Base-by-base conservation (phyloP, 1,140 invertebrate genomes). In the Trichoplusia ni region DNA sequence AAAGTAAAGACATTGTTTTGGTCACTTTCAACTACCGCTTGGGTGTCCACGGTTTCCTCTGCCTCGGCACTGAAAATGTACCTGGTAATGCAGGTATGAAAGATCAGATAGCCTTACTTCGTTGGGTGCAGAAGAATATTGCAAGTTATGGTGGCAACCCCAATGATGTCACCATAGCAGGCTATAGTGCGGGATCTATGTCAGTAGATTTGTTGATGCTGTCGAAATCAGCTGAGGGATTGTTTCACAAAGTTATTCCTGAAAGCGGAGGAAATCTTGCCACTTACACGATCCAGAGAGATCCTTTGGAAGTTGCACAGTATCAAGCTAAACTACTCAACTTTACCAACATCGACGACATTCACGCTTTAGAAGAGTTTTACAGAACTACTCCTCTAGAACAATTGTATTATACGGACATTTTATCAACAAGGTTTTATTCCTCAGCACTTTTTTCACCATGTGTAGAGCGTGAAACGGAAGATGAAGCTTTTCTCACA, bases 11-110 rank as follows among this genome's bases (percentile, higher is more conserved):
- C 16, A 16, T 73, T 0, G 65, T 79, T 9, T 49, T 33, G 7
- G 71, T 79, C 0, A 71, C 56, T 0, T 73, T 78, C 23, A 78
- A 78, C 42, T 75, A 78, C 13, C 67, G 75, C 6, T 47, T 78
- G 6, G 73, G 73, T 6, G 44, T 59, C 4, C 67, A 71, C 13
- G 76, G 73, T 0, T 79, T 79, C 33, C 49, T 79, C 5, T 79
- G 73, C 51, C 33, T 79, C 0, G 76, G 73, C 6, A 79, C 77
- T 9, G 33, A 69, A 11, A 64, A 72, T 46, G 53, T 35, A 6
- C 77, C 77, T 0, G 77, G 77, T 21, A 79, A 79, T 51, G 77
- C 77, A 4, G 77, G 77, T 7, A 67, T 79, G 71, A 79, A 79
- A 61, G 77, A 79, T 31, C 71, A 74, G 51, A 67, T 79, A 11